A percentile compares a stretch with the other conserved stretches of the same genome.
Conservation (phyloP, 2,797 vertebrate genomes). For the Otolemur crassicaudatus region DNA sequence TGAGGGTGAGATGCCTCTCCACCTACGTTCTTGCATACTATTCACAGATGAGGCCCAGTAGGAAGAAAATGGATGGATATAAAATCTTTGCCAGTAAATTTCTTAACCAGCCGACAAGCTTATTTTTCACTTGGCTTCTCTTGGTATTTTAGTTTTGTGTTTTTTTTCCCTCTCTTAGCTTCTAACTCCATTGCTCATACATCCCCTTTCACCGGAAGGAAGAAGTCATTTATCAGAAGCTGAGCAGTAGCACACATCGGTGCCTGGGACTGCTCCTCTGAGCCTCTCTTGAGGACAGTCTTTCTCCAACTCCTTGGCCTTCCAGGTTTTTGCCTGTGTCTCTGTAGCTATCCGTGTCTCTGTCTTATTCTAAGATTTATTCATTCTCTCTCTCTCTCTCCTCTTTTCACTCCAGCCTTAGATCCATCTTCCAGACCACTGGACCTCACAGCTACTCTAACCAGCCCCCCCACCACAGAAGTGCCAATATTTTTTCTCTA, state of each 20-base stretch:
- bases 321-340: not conserved
- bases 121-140: slow-evolving; percentile 54
- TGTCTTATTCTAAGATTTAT: not conserved
- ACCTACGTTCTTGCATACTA: not conserved
- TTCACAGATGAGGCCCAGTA: slow-evolving; percentile 7
- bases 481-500: not conserved
- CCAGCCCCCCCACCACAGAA: not conserved
- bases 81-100: not conserved
- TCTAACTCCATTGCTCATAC: not conserved
- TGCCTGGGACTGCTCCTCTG: not conserved
- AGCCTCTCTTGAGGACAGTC: not conserved
- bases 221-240: slow-evolving; percentile 24
- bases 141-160: slow-evolving; percentile 2
- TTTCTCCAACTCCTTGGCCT: not conserved
- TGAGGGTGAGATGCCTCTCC: not conserved
- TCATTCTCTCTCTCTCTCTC: not conserved
- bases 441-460: not conserved
- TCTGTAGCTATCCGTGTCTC: not conserved
- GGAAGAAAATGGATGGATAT: not conserved
- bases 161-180: not conserved
- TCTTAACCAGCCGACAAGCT: not conserved
- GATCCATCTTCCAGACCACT: not conserved
- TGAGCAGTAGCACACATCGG: not conserved
- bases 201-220: not conserved
- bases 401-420: not conserved